Conservation (phyloP, 1,140 invertebrate genomes). For the Drosophila murphyi region DNA sequence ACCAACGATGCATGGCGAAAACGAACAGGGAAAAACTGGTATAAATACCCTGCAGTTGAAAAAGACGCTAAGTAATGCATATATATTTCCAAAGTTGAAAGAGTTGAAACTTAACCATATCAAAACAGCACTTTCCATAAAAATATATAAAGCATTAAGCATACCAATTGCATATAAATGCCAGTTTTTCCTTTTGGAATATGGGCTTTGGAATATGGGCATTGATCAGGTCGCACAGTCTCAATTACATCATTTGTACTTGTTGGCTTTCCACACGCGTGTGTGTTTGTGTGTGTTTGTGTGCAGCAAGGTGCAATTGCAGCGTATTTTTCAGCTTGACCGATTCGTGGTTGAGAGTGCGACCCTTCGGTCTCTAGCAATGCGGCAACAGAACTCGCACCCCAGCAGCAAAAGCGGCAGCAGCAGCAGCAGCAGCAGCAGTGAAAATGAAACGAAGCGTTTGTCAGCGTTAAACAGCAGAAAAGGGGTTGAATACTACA, state of each 20-base stretch:
- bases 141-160: too few relatives aligned
- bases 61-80: neutral
- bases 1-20: constrained; percentile 77
- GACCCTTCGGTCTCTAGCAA: constrained; percentile 41
- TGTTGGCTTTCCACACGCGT: constrained; percentile 22
- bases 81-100: neutral
- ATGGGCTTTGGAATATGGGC: neutral
- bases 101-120: too few relatives aligned
- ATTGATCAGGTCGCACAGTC: neutral
- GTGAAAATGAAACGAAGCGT: constrained; percentile 58
- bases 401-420: constrained; percentile 24
- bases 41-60: constrained; percentile 34
- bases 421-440: neutral
- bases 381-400: constrained; percentile 64
- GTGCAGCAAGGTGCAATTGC: constrained; percentile 75
- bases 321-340: constrained; percentile 80
- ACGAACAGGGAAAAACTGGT: constrained; percentile 17
- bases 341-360: constrained; percentile 55
- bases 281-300: constrained; percentile 35
- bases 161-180: too few relatives aligned
- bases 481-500: constrained; percentile 53
- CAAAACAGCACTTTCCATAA: too few relatives aligned
- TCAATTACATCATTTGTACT: neutral
- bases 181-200: too few relatives aligned
- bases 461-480: constrained; percentile 55